Base-by-base conservation (phyloP, 2,797 vertebrate genomes). In the Silurus lanzhouensis region DNA sequence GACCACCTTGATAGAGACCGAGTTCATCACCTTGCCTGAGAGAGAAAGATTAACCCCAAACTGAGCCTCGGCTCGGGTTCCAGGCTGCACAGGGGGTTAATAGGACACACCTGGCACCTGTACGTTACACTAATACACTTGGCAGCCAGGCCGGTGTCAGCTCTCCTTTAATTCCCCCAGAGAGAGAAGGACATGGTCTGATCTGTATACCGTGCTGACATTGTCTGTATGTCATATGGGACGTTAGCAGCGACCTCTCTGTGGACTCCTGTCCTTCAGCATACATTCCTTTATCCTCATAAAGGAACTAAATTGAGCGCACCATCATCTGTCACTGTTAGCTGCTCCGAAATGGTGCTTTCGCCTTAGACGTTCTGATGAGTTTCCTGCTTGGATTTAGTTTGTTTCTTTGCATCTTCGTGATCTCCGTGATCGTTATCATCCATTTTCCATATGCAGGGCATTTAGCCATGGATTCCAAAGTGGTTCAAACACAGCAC, bases 241-340 rank as follows among this genome's bases (percentile, higher is more conserved):
- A 98, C 97, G 98, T 99, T 98, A 98, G 97, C 97, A 96, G 95
- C 96, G 97, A 97, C 97, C 97, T 97, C 96, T 98, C 97, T 97
- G 97, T 96, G 98, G 97, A 98, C 97, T 97, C 96, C 96, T 98
- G 97, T 98, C 97, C 97, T 98, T 99, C 97, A 96, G 97, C 97
- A 97, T 98, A 97, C 98, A 98, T 98, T 98, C 97, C 97, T 99
- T 97, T 98, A 98, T 99, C 97, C 99, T 98, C 98, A 99, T 99
- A 98, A 96, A 98, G 93, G 93, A 91, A 96, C 96, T 97, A 97
- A 98, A 98, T 96, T 96, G 96, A 95, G 96, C 94, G 96, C 96
- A 97, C 95, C 95, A 96, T 97, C 97, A 95, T 99, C 98, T 98
- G 97, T 99, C 98, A 98, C 98, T 97, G 98, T 88, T 84, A 55